A percentile compares a stretch with the other conserved stretches of the same genome.
Evolutionary conservation across 2,797 vertebrate genomes (phyloP).

Genomic region (Chaunax sp.): DNA sequence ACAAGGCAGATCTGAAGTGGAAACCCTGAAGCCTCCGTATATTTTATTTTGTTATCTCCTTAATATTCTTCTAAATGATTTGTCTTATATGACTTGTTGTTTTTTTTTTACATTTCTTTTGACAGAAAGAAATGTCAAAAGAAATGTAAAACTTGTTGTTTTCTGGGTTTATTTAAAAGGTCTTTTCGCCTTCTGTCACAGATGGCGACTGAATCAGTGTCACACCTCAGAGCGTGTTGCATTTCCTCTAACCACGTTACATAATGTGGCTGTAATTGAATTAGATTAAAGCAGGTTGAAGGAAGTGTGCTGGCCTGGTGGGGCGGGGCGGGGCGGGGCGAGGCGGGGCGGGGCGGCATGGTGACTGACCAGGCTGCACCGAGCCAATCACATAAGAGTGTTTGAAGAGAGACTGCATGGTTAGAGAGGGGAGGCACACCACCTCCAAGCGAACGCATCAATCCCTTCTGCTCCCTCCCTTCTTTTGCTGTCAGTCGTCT

Average conservation of each 20-base stretch:
- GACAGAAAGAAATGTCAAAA: too few relatives aligned
- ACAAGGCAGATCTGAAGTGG: too few relatives aligned
- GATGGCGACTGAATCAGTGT: slow-evolving; percentile 19
- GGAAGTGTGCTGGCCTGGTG: slow-evolving; percentile 7
- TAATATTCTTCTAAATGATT: not conserved
- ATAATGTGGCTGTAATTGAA: slow-evolving; percentile 56
- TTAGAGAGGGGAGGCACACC: not conserved
- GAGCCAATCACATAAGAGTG: slow-evolving; percentile 42
- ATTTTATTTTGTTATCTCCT: not conserved
- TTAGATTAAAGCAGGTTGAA: slow-evolving; percentile 50
- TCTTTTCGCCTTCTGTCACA: not conserved
- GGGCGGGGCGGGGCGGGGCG: not conserved
- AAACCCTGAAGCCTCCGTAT: too few relatives aligned
- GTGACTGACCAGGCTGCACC: slow-evolving; percentile 36
- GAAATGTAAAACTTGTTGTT: too few relatives aligned
- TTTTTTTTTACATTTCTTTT: too few relatives aligned
- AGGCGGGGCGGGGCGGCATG: slow-evolving; percentile 5
- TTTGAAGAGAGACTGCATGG: slow-evolving; percentile 46
- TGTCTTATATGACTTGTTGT: not conserved
- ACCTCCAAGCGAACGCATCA: slow-evolving; percentile 26
- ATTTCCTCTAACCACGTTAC: slow-evolving; percentile 11
- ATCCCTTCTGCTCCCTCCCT: slow-evolving; percentile 31
- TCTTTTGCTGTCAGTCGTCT: slow-evolving; percentile 53
- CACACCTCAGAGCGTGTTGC: slow-evolving; percentile 29
- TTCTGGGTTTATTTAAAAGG: too few relatives aligned